Evolutionary conservation across 2,797 vertebrate genomes (phyloP), one percentile per base, ranked within the genome.

Genomic region (Spea hammondii): DNA sequence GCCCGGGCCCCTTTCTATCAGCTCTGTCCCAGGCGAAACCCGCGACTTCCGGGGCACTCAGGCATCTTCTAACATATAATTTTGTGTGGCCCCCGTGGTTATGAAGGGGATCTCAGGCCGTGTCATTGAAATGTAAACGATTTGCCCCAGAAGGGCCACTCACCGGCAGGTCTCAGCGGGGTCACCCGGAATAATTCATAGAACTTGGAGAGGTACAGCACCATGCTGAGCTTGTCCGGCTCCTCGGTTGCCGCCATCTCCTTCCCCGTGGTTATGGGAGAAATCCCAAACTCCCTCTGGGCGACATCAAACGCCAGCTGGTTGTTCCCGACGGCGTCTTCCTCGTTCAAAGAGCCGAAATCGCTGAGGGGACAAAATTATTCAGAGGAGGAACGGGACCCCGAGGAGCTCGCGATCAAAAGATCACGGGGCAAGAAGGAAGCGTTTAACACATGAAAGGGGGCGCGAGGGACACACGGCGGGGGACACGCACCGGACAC

Each of bases 141-240:
- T 53, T 57, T 53, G 75, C 1, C 5, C 32, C 32, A 32, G 32
- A 4, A 64, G 53, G 10, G 5, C 53, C 5, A 5, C 87, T 87
- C 90, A 99, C 97, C 96, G 86, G 94, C 86, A 1, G 93, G 87
- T 82, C 87, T 93, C 72, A 96, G 89, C 9, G 95, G 95, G 0
- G 94, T 89, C 65, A 95, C 95, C 11, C 95, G 89, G 92, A 99
- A 98, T 74, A 98, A 93, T 87, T 99, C 97, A 0, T 99, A 99
- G 86, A 97, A 96, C 84, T 94, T 98, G 85, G 97, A 98, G 83
- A 99, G 93, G 89, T 98, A 99, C 83, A 91, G 86, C 80, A 90
- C 92, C 94, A 98, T 95, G 85, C 86, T 91, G 84, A 92, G 94
- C 85, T 96, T 97, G 88, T 99, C 95, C 0, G 93, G 93, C 85